These are phyloP conservation scores for Neoascia interrupta DNA, from an alignment of 2,888 invertebrate genomes.

Conservation along the genomic window DNA sequence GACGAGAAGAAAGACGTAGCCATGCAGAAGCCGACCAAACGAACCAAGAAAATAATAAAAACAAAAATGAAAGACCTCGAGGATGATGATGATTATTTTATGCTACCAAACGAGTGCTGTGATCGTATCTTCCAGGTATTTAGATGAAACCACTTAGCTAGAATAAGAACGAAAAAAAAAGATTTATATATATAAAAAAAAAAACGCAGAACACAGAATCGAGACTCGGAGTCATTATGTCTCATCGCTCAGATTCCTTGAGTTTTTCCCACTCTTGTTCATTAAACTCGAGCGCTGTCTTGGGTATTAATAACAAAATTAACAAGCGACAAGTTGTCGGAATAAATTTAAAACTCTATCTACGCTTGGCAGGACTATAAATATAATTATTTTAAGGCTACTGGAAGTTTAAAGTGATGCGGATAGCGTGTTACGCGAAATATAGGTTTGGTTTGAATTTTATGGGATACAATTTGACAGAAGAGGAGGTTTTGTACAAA, in stretches of 20 bases:
- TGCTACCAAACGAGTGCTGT: conserved; percentile 58
- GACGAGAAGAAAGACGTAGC: background rate
- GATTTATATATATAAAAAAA: too few relatives aligned
- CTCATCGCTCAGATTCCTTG: conserved; percentile 56
- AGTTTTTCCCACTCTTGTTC: too few relatives aligned
- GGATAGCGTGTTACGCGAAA: conserved; percentile 47
- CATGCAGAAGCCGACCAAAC: too few relatives aligned
- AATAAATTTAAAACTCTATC: conserved; percentile 61
- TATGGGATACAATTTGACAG: too few relatives aligned
- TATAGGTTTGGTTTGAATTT: too few relatives aligned
- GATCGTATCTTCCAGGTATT: conserved; percentile 65
- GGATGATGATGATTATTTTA: conserved; percentile 60
- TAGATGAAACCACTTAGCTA: conserved; percentile 64
- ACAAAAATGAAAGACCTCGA: conserved; percentile 15
- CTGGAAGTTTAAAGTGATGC: conserved; percentile 53
- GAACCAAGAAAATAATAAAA: conserved; percentile 1
- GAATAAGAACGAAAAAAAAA: conserved; percentile 55
- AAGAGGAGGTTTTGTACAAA: too few relatives aligned
- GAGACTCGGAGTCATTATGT: conserved; percentile 54
- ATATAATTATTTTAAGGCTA: conserved; percentile 60
- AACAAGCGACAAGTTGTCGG: conserved; percentile 69
- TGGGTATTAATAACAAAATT: conserved; percentile 49
- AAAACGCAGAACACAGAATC: too few relatives aligned
- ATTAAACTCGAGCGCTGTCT: too few relatives aligned
- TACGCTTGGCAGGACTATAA: conserved; percentile 31